Percentiles rank a stretch among this genome's conserved stretches.
Evolutionary conservation across 2,797 vertebrate species (phyloP).

Genomic region (Phoeniculus purpureus): DNA sequence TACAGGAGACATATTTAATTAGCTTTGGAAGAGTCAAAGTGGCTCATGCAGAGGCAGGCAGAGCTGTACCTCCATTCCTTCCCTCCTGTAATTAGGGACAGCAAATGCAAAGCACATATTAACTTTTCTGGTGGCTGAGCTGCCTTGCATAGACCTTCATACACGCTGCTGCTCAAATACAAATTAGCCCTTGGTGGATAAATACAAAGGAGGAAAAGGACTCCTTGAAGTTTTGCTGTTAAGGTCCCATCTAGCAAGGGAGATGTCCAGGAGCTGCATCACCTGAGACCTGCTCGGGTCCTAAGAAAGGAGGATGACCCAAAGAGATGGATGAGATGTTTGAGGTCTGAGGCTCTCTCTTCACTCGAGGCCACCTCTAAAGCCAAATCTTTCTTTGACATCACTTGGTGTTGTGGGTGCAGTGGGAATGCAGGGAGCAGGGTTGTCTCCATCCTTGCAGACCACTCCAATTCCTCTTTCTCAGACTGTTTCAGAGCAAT

Average conservation of each 20-base stretch:
- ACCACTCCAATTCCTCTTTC: background rate
- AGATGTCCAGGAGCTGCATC: background rate
- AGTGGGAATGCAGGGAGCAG: background rate
- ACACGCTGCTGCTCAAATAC: constrained; percentile 48
- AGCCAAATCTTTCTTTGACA: background rate
- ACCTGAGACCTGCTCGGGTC: background rate
- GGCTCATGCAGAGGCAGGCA: constrained; percentile 70
- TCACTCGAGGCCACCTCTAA: background rate
- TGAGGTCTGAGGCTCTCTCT: background rate
- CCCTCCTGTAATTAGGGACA: constrained; percentile 63
- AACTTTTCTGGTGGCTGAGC: constrained; percentile 64
- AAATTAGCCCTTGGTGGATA: constrained; percentile 46
- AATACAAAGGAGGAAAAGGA: constrained; percentile 27
- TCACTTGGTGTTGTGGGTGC: background rate
- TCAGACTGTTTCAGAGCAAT: background rate
- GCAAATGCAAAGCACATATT: constrained; percentile 69
- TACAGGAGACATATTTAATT: constrained; percentile 85
- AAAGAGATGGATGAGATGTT: background rate
- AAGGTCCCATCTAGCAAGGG: background rate
- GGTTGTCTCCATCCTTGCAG: background rate
- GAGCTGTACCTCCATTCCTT: constrained; percentile 45
- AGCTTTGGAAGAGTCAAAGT: constrained; percentile 80
- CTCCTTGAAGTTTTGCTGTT: background rate
- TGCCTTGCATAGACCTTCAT: constrained; percentile 45
- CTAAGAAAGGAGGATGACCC: background rate